Evolutionary conservation across 2,113 vertebrate species (phyloP).

Genomic region (Esox niger): DNA sequence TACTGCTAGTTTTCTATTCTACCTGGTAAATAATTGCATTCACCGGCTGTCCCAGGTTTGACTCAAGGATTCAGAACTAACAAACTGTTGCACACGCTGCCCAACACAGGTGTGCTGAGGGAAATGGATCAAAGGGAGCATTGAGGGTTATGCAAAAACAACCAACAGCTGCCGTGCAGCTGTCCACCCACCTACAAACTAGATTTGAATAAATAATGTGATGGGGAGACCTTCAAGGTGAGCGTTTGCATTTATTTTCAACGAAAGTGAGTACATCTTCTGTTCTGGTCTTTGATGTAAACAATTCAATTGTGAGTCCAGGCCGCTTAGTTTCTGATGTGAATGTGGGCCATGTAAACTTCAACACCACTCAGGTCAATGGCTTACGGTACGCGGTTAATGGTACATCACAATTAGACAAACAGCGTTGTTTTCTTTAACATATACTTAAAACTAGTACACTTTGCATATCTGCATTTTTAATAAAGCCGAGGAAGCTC

Average conservation of each 20-base stretch:
- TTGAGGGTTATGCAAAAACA: too few relatives aligned
- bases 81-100: too few relatives aligned
- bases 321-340: constrained; percentile 26
- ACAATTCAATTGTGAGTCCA: constrained; percentile 37
- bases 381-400: constrained; percentile 32
- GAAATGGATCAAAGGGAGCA: too few relatives aligned
- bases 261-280: constrained; percentile 62
- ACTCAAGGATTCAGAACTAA: too few relatives aligned
- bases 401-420: constrained; percentile 44
- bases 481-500: constrained; percentile 44
- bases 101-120: too few relatives aligned
- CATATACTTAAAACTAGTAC: constrained; percentile 49
- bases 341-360: constrained; percentile 21
- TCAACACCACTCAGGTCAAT: constrained; percentile 26
- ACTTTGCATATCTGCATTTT: constrained; percentile 56
- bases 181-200: too few relatives aligned
- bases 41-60: too few relatives aligned
- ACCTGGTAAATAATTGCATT: too few relatives aligned
- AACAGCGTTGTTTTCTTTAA: constrained; percentile 48
- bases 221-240: constrained; percentile 39
- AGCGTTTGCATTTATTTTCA: constrained; percentile 65
- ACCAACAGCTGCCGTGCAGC: too few relatives aligned
- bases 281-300: constrained; percentile 38
- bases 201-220: constrained; percentile 32
- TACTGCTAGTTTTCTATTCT: too few relatives aligned